phyloP scores from a whole-genome alignment of 1,140 invertebrate species.

The Tetranychus urticae region DNA sequence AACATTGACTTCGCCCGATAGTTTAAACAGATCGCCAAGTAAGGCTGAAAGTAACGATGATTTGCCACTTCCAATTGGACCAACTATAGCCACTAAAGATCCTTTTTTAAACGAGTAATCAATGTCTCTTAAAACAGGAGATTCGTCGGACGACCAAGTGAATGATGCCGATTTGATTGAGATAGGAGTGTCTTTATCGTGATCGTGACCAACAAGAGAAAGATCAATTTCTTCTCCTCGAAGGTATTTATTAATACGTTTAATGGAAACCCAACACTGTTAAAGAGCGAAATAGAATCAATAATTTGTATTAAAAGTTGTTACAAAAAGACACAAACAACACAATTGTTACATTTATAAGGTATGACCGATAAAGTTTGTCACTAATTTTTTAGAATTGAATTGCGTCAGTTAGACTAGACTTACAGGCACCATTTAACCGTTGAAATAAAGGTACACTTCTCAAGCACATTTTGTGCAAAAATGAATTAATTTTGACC shows the following conservation, averaged over 20 bases:
- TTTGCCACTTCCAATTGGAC: slow-evolving; percentile 27
- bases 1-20: slow-evolving; percentile 13
- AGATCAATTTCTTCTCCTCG: slow-evolving; percentile 36
- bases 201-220: neutral
- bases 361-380: no score
- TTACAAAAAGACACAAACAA: no score
- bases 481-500: no score
- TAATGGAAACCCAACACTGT: slow-evolving; percentile 34
- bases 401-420: no score
- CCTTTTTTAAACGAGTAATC: slow-evolving; percentile 11
- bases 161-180: neutral
- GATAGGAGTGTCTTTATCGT: neutral
- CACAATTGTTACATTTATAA: no score
- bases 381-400: no score
- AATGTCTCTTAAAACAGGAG: slow-evolving; percentile 7
- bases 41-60: slow-evolving; percentile 25
- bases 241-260: slow-evolving; percentile 69
- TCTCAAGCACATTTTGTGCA: no score
- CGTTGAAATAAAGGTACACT: no score
- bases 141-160: neutral
- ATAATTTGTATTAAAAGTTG: neutral
- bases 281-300: neutral
- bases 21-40: slow-evolving; percentile 23
- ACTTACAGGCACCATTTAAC: no score
- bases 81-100: slow-evolving; percentile 25